Evolutionary conservation across 2,888 invertebrate genomes (phyloP), one percentile per base, ranked within the genome.

Genomic region (Caenorhabditis virilis): DNA sequence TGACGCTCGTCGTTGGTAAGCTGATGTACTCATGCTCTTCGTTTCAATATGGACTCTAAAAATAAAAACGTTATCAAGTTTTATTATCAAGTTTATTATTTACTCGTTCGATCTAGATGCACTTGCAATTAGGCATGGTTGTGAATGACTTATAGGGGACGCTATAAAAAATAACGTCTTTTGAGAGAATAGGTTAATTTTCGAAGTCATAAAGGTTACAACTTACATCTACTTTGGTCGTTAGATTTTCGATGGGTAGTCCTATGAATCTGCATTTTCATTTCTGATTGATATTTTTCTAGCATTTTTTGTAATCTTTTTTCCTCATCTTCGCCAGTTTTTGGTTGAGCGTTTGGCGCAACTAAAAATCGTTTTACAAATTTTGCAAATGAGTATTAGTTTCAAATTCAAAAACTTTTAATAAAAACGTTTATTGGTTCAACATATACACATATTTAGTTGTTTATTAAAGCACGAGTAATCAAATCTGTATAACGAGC

Each of bases 131-230:
- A 80, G 62, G 47, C 80, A 80, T 7, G 80, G 80, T 57, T 80
- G 80, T 6, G 78, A 78, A 64, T 79, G 79, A 52, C 78, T 78
- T 62, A 79, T 80, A 5, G 73, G 60, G 0, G 74, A 61, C n/a
- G 67, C 67, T 66, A 53, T 52, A 66, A 53, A 18, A 49, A 33
- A 43, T 2, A 15, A 46, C n/a, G n/a, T n/a, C n/a, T n/a, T n/a
- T n/a, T n/a, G n/a, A n/a, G n/a, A n/a, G n/a, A n/a, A n/a, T n/a
- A n/a, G n/a, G n/a, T n/a, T n/a, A 20, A 27, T 46, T 18, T 46
- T 38, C 3, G 30, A 30, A 6, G 7, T 13, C 30, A 30, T 9
- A 13, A 9, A 30, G 13, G 13, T 38, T 18, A 18, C 20, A 6
- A 16, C 43, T 27, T 15, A 47, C 47, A 35, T 47, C 47, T 33